Evolutionary conservation across 2,113 vertebrate genomes (phyloP), one percentile per base, ranked within the genome.

Genomic region (Entelurus aequoreus): DNA sequence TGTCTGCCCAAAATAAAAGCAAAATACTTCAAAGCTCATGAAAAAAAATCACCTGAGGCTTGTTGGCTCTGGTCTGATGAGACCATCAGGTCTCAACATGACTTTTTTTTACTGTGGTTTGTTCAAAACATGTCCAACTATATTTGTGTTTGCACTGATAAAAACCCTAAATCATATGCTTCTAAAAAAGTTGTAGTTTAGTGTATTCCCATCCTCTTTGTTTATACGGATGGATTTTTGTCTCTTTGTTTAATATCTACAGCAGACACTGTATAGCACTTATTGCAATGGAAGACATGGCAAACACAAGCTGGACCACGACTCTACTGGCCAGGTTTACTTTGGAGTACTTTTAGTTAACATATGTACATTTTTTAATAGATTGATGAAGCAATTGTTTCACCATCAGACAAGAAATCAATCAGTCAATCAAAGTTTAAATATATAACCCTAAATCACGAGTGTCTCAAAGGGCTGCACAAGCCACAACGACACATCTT

Each of bases 131-230:
- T 63, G 77, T 67, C 63, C 65, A 75, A 75, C 64, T 63, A 68
- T 79, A 77, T 65, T 80, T 68, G 74, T 66, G 62, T 79, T 71
- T 4, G 8, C 55, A 62, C 64, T 60, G 74, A 79, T 86, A 72
- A 84, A 83, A 83, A 84, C 75, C 60, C 76, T 47, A 76, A 80
- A 83, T 85, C 68, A 76, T 65, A 79, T 71, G 63, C 68, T 59
- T 61, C 72, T 65, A 42, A 57, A 64, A 82, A 77, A 81, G 55
- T 65, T 59, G 58, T 68, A 55, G 74, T 75, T 76, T 1, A 42
- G 80, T 76, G 62, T 72, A 60, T 47, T 75, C 54, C 47, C 28
- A 15, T 80, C 77, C 77, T 76, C 77, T 77, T 19, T 83, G 81
- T 84, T 86, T 83, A 84, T 73, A 60, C 44, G 65, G 52, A 40